Evolutionary conservation across 1,140 invertebrate genomes (phyloP).

Genomic region (Thereuonema tuberculata): DNA sequence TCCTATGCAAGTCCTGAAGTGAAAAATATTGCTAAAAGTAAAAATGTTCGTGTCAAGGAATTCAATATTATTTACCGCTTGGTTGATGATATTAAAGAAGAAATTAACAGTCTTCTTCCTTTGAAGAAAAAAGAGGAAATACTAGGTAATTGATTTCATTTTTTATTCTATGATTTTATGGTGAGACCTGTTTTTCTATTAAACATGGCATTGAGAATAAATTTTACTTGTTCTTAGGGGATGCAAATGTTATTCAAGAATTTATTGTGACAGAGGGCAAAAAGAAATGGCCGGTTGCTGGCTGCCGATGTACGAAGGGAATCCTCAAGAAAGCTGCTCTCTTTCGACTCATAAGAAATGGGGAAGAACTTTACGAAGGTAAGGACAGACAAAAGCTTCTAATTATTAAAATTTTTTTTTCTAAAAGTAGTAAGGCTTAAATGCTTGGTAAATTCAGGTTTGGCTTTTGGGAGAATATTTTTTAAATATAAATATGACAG

Average conservation of each 20-base stretch:
- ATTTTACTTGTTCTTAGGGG: slow-evolving; percentile 40
- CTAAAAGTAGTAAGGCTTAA: no score
- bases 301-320: slow-evolving; percentile 70
- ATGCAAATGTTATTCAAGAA: slow-evolving; percentile 69
- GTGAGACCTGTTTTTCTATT: background rate
- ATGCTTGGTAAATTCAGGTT: slow-evolving; percentile 10
- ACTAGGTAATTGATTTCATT: slow-evolving; percentile 48
- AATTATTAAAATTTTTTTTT: slow-evolving; percentile 5
- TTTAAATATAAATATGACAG: no score
- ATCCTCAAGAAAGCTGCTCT: slow-evolving; percentile 48
- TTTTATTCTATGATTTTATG: no score
- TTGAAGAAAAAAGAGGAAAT: slow-evolving; percentile 53
- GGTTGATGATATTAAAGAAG: slow-evolving; percentile 70
- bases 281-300: slow-evolving; percentile 72
- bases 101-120: slow-evolving; percentile 61
- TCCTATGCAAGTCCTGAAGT: slow-evolving; percentile 36
- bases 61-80: slow-evolving; percentile 85
- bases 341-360: slow-evolving; percentile 55
- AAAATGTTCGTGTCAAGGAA: slow-evolving; percentile 44
- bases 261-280: slow-evolving; percentile 69
- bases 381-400: slow-evolving; percentile 17
- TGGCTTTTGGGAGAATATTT: no score
- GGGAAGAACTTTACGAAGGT: slow-evolving; percentile 59
- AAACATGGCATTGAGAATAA: background rate
- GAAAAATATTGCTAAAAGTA: slow-evolving; percentile 35